Conservation (phyloP, 1,140 invertebrate genomes). For the Pseudomyrmex dendroicus region DNA sequence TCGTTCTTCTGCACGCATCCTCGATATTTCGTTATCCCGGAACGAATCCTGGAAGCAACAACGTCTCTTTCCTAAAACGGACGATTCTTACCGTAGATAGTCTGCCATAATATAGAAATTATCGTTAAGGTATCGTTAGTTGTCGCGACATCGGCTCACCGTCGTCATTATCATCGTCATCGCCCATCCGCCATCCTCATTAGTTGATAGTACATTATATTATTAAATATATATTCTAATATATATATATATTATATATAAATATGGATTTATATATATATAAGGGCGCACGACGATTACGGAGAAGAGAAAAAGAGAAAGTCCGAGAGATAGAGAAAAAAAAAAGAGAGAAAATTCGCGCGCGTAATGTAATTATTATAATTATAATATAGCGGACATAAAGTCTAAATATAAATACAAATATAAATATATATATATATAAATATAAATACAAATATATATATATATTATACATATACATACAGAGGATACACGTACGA, state of each 20-base stretch:
- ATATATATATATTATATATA: constrained; percentile 74
- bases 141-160: constrained; percentile 58
- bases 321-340: constrained; percentile 3
- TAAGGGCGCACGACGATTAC: constrained; percentile 61
- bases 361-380: constrained; percentile 71
- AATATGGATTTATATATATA: constrained; percentile 76
- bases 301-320: constrained; percentile 5
- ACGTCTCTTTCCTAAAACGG: constrained; percentile 51
- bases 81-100: constrained; percentile 66
- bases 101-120: constrained; percentile 68
- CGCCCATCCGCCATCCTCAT: constrained; percentile 56
- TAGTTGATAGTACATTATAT: constrained; percentile 68
- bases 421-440: constrained; percentile 70
- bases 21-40: constrained; percentile 60
- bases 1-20: constrained; percentile 13
- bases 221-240: constrained; percentile 71
- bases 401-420: constrained; percentile 67
- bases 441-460: constrained; percentile 70
- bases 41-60: constrained; percentile 44
- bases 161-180: constrained; percentile 66
- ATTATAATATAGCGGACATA: constrained; percentile 65
- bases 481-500: constrained; percentile 54
- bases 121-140: constrained; percentile 54
- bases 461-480: constrained; percentile 63
- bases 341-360: constrained; percentile 41